A percentile compares a stretch with the other conserved stretches of the same genome.
Evolutionary conservation across 2,113 vertebrate species (phyloP).

Genomic region (Tor tambroides): DNA sequence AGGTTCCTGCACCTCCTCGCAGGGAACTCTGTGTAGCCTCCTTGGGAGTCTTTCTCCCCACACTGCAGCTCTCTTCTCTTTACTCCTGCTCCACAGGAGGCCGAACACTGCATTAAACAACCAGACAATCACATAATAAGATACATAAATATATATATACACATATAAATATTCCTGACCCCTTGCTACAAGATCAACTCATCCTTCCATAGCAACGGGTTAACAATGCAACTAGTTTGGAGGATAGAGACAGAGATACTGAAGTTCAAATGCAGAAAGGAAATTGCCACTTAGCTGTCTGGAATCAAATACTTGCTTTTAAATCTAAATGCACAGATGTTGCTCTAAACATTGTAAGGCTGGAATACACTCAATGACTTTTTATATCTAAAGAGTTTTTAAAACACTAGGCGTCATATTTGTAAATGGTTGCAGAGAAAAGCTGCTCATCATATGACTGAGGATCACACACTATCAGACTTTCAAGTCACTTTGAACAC

Average conservation of each 20-base stretch:
- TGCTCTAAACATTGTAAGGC: background rate
- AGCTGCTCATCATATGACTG: too few relatives aligned
- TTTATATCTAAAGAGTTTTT: too few relatives aligned
- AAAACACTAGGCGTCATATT: background rate
- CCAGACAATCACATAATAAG: background rate
- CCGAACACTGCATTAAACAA: slow-evolving; percentile 82
- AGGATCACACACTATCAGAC: too few relatives aligned
- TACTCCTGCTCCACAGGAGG: slow-evolving; percentile 84
- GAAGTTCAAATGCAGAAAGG: background rate
- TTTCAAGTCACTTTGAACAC: too few relatives aligned
- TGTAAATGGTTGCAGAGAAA: background rate
- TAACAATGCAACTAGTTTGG: background rate
- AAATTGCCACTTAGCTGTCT: slow-evolving; percentile 2
- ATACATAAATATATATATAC: background rate
- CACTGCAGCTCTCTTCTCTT: slow-evolving; percentile 87
- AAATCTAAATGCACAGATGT: too few relatives aligned
- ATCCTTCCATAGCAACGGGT: slow-evolving; percentile 43
- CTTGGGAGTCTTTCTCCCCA: slow-evolving; percentile 81
- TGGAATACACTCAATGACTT: too few relatives aligned
- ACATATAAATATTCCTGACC: background rate
- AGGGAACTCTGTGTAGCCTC: slow-evolving; percentile 84
- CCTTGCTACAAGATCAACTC: slow-evolving; percentile 33
- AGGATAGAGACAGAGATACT: background rate
- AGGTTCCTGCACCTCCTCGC: slow-evolving; percentile 87
- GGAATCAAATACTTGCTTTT: slow-evolving; percentile 12